phyloP scores from a whole-genome alignment of 2,888 invertebrate species.

The Sussaba pulchella region DNA sequence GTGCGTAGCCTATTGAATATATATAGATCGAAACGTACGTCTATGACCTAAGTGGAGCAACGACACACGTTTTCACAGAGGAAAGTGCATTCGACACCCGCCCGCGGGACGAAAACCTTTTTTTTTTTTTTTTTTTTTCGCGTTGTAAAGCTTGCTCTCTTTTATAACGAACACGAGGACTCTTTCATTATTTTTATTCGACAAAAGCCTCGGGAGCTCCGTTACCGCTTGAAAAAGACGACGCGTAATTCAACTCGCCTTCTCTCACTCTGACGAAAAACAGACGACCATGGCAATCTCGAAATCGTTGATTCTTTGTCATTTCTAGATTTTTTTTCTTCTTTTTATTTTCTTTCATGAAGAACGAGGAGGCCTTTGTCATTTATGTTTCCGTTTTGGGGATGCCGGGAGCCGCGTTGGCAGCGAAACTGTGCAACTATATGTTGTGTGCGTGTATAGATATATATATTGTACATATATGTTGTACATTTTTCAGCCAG shows the following conservation, averaged over 20 bases:
- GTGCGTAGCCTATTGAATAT: slow-evolving; percentile 16
- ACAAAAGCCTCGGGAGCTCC: slow-evolving; percentile 68
- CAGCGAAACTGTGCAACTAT: not conserved
- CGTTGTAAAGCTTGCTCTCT: slow-evolving; percentile 41
- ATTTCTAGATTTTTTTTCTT: not conserved
- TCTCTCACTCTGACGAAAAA: slow-evolving; percentile 32
- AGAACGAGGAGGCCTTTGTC: slow-evolving; percentile 76
- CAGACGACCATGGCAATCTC: slow-evolving; percentile 46
- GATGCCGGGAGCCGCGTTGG: slow-evolving; percentile 44
- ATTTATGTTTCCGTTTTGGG: slow-evolving; percentile 81
- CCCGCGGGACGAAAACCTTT: slow-evolving; percentile 55
- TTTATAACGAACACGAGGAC: slow-evolving; percentile 63
- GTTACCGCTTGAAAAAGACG: slow-evolving; percentile 72
- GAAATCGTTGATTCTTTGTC: slow-evolving; percentile 67
- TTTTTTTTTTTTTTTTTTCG: slow-evolving; percentile 3
- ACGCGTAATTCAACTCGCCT: slow-evolving; percentile 58
- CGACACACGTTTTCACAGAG: slow-evolving; percentile 42
- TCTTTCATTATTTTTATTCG: slow-evolving; percentile 46
- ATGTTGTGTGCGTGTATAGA: not conserved
- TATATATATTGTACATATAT: slow-evolving; percentile 5
- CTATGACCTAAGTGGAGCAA: slow-evolving; percentile 26
- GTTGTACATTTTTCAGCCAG: slow-evolving; percentile 72
- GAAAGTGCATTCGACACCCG: slow-evolving; percentile 74
- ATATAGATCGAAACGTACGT: slow-evolving; percentile 31
- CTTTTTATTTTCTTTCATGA: slow-evolving; percentile 23